These are phyloP conservation scores for Diaprepes abbreviatus DNA, from an alignment of 2,888 invertebrate species.

Conservation along the genomic window DNA sequence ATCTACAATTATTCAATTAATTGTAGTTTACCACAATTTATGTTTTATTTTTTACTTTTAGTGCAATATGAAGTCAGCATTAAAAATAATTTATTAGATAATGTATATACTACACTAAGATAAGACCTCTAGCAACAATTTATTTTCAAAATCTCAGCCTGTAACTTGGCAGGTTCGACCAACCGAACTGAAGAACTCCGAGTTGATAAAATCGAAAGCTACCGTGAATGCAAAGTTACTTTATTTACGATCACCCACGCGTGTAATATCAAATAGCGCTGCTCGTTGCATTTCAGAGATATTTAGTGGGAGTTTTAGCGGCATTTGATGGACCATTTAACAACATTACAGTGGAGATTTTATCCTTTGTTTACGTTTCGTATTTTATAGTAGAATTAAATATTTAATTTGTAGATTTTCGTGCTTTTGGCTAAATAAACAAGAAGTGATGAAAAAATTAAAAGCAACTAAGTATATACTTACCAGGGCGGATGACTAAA, in stretches of 20 bases:
- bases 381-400: not conserved
- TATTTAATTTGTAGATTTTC: too few species aligned
- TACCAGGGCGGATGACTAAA: too few species aligned
- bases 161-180: conserved; percentile 18
- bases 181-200: conserved; percentile 20
- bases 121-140: too few species aligned
- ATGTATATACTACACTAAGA: too few species aligned
- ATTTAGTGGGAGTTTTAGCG: conserved; percentile 40
- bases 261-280: conserved; percentile 41
- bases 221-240: conserved; percentile 43
- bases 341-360: not conserved
- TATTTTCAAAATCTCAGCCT: not conserved
- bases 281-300: conserved; percentile 26
- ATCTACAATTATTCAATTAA: too few species aligned
- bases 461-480: too few species aligned
- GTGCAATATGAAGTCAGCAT: too few species aligned
- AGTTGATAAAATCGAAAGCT: conserved; percentile 45
- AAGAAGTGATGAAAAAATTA: too few species aligned
- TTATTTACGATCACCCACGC: conserved; percentile 45
- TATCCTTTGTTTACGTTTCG: not conserved
- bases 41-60: too few species aligned
- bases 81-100: too few species aligned
- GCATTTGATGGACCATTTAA: conserved; percentile 2
- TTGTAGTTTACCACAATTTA: too few species aligned
- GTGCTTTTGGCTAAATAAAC: too few species aligned